Base-by-base conservation (phyloP, 1,140 invertebrate genomes). In the Calosoma granatense region DNA sequence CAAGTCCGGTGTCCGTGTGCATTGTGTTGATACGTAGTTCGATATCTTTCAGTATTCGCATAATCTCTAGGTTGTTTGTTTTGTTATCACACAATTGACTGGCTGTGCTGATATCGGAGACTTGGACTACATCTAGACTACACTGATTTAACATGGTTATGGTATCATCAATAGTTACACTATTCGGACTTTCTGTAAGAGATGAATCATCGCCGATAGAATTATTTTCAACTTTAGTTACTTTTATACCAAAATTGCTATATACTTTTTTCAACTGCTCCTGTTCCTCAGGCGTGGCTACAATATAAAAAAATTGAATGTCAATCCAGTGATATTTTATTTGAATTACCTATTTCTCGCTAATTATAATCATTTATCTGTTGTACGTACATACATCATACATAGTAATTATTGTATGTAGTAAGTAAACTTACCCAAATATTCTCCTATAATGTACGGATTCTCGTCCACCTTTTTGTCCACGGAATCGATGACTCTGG, bases 341-440 rank as follows among this genome's bases (percentile, higher is more conserved):
- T n/a, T n/a, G n/a, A n/a, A n/a, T n/a, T n/a, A n/a, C n/a, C n/a
- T n/a, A n/a, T n/a, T n/a, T n/a, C n/a, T n/a, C n/a, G n/a, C n/a
- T n/a, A 30, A 30, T 30, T 30, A 30, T 30, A 6, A 30, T 30
- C 14, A 30, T 30, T 30, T n/a, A n/a, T n/a, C n/a, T n/a, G n/a
- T n/a, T n/a, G n/a, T n/a, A n/a, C n/a, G n/a, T n/a, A n/a, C n/a
- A n/a, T n/a, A n/a, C n/a, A n/a, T n/a, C n/a, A n/a, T n/a, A n/a
- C n/a, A n/a, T n/a, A n/a, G n/a, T n/a, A n/a, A n/a, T n/a, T n/a
- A n/a, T n/a, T n/a, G n/a, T n/a, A n/a, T n/a, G n/a, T n/a, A n/a
- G n/a, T n/a, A n/a, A n/a, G n/a, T n/a, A 12, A 47, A 62, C 59
- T 65, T 61, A 65, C 64, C 20, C 14, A 65, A 52, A 61, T 62